phyloP scores from a whole-genome alignment of 1,140 invertebrate genomes.

The Paramacrobiotus metropolitanus region DNA sequence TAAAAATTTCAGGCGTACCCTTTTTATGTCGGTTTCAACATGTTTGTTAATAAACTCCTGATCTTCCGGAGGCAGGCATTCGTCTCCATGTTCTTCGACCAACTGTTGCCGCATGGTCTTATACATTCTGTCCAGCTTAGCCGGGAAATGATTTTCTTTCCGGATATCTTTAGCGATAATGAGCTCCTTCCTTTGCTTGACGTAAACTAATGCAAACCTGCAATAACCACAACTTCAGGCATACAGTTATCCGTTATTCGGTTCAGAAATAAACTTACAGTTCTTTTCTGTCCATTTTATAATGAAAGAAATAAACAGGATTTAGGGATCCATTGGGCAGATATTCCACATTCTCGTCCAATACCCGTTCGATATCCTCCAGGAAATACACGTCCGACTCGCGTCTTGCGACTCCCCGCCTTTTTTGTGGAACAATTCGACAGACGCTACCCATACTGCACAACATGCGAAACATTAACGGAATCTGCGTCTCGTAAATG shows the following conservation, averaged over 20 bases:
- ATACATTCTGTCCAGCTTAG: too few species aligned
- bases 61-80: too few species aligned
- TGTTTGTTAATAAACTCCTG: too few species aligned
- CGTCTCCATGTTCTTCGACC: too few species aligned
- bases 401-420: neutral
- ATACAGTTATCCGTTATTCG: too few species aligned
- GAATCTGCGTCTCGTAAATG: conserved; percentile 91
- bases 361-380: neutral
- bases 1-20: too few species aligned
- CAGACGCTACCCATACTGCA: conserved; percentile 71
- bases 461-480: conserved; percentile 60
- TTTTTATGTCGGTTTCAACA: too few species aligned
- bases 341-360: conserved; percentile 27
- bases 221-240: too few species aligned
- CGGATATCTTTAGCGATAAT: neutral
- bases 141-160: too few species aligned
- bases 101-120: too few species aligned
- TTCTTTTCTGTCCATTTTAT: conserved; percentile 19
- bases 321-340: conserved; percentile 36
- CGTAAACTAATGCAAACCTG: neutral
- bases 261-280: neutral
- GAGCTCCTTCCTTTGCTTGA: neutral
- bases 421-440: neutral
- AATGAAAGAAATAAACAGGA: conserved; percentile 72
- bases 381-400: neutral